These are phyloP conservation scores for Tragelaphus strepsiceros DNA, from an alignment of 2,113 vertebrate species.

Conservation along the genomic window DNA sequence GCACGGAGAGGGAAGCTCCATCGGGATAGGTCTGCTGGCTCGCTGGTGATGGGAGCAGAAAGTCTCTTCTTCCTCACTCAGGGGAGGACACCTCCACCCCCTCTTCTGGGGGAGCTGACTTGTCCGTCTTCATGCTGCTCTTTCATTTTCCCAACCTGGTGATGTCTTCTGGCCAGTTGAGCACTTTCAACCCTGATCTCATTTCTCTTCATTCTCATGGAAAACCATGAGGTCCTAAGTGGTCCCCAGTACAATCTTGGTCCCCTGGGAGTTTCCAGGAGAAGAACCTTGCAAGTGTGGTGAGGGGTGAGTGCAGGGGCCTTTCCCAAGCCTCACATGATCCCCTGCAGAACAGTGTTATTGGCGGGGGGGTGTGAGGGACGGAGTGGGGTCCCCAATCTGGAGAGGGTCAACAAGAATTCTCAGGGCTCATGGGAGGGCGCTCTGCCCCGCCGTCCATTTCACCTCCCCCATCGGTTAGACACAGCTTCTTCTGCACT, in stretches of 20 bases:
- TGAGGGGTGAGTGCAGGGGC: neutral
- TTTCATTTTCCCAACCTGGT: neutral
- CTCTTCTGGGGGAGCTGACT: slow-evolving; percentile 17
- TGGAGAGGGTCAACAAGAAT: neutral
- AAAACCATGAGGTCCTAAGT: neutral
- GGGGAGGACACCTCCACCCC: neutral
- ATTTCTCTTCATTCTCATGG: neutral
- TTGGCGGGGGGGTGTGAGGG: neutral
- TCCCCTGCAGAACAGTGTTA: neutral
- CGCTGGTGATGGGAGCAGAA: rapidly evolving
- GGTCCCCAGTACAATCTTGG: neutral
- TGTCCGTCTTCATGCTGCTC: neutral
- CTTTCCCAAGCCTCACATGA: neutral
- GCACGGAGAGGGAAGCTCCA: neutral
- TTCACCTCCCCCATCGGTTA: neutral
- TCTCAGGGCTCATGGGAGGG: neutral
- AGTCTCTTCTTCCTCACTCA: neutral
- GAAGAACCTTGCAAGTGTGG: neutral
- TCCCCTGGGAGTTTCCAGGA: neutral
- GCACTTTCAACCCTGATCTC: neutral
- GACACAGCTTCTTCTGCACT: neutral
- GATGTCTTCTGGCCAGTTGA: neutral
- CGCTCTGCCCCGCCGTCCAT: neutral
- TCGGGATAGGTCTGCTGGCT: neutral
- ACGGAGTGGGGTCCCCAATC: neutral